Percentiles rank a stretch among this genome's conserved stretches.
phyloP scores from a whole-genome alignment of 2,888 invertebrate species.

The Iselma pallidipennis region DNA sequence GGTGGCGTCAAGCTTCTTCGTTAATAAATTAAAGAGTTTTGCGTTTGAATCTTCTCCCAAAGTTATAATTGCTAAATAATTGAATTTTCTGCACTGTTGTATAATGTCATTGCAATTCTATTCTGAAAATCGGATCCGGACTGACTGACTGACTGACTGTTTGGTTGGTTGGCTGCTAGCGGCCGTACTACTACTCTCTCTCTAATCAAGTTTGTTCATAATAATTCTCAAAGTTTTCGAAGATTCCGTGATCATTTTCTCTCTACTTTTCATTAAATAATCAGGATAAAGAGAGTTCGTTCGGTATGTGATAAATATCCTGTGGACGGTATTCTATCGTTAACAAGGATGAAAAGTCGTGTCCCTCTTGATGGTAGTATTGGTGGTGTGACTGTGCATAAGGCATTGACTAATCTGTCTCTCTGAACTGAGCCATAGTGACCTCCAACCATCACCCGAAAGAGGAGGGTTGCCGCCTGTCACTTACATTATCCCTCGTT shows the following conservation, averaged over 20 bases:
- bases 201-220: background rate
- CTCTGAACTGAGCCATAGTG: constrained; percentile 17
- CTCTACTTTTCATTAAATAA: background rate
- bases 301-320: too few species aligned
- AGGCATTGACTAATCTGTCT: constrained; percentile 39
- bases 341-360: constrained; percentile 25
- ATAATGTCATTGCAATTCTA: constrained; percentile 43
- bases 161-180: background rate
- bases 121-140: background rate
- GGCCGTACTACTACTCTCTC: background rate
- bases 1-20: background rate
- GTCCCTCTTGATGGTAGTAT: background rate
- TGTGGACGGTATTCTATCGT: constrained; percentile 6
- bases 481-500: constrained; percentile 31
- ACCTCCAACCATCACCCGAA: constrained; percentile 6
- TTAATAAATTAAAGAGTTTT: constrained; percentile 8
- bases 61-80: constrained; percentile 54
- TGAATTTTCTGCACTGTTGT: constrained; percentile 48
- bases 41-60: constrained; percentile 39
- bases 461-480: constrained; percentile 22
- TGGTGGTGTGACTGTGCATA: constrained; percentile 29
- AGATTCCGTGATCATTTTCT: background rate
- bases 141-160: background rate
- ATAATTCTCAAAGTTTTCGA: background rate
- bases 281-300: too few species aligned